Conservation (phyloP, 92 coral and sea anemone genomes). For the Ricordea florida region DNA sequence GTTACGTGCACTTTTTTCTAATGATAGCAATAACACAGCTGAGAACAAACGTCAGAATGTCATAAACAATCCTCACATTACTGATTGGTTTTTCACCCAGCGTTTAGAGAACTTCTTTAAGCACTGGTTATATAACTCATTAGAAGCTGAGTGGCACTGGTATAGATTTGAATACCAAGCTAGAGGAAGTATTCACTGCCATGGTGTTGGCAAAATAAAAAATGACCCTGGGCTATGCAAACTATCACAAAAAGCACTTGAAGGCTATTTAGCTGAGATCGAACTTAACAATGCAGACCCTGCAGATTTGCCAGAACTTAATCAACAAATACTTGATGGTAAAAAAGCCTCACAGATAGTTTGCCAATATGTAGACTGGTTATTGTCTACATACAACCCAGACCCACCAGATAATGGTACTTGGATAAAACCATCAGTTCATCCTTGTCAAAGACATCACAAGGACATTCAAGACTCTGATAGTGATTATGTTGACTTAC, state of each 20-base stretch:
- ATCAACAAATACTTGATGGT: conserved; percentile 46
- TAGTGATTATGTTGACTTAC: conserved; percentile 48
- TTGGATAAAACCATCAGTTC: conserved; percentile 63
- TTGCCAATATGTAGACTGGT: conserved; percentile 67
- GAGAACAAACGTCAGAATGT: conserved; percentile 53
- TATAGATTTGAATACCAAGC: conserved; percentile 65
- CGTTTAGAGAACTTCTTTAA: conserved; percentile 62
- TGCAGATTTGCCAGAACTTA: conserved; percentile 16
- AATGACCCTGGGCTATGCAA: conserved; percentile 70
- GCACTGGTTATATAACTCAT: conserved; percentile 63
- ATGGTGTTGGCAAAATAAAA: conserved; percentile 52
- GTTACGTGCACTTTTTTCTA: conserved; percentile 53
- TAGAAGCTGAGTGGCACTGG: conserved; percentile 72
- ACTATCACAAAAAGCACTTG: conserved; percentile 39
- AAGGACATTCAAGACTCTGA: conserved; percentile 28
- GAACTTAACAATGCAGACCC: conserved; percentile 17
- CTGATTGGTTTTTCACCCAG: conserved; percentile 70
- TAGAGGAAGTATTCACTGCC: conserved; percentile 52
- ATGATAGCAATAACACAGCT: neutral
- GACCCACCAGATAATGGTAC: conserved; percentile 59
- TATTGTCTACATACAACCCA: conserved; percentile 68
- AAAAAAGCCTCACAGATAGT: conserved; percentile 61
- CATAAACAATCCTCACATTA: conserved; percentile 67
- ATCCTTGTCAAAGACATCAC: conserved; percentile 51
- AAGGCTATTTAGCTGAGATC: conserved; percentile 53